Evolutionary conservation across 2,797 vertebrate species (phyloP).

Genomic region (Rhinogobio ventralis): DNA sequence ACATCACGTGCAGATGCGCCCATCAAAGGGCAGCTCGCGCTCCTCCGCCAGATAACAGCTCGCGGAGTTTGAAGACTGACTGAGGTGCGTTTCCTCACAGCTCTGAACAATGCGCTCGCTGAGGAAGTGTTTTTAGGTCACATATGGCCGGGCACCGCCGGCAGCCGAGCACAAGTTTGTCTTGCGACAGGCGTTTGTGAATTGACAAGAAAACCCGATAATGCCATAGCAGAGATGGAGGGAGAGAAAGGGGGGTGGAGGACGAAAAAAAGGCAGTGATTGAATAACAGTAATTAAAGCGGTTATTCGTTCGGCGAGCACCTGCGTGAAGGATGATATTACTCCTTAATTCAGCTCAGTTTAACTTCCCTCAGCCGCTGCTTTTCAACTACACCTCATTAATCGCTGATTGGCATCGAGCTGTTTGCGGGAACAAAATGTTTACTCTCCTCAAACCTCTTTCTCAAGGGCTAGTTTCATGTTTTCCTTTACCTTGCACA

Average conservation of each 20-base stretch:
- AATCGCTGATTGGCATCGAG: constrained; percentile 86
- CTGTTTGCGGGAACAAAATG: constrained; percentile 81
- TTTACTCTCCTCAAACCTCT: constrained; percentile 80
- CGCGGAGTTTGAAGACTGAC: constrained; percentile 84
- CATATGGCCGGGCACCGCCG: constrained; percentile 76
- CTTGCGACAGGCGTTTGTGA: constrained; percentile 89
- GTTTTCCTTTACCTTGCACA: constrained; percentile 48
- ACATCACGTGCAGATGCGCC: constrained; percentile 95
- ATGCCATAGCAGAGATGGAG: constrained; percentile 84
- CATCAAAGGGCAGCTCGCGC: constrained; percentile 88
- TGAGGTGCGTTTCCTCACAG: constrained; percentile 66
- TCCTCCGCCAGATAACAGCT: constrained; percentile 82
- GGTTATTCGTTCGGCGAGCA: constrained; percentile 98
- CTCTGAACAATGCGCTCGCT: constrained; percentile 34
- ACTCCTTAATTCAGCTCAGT: constrained; percentile 97
- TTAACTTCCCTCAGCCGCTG: constrained; percentile 90
- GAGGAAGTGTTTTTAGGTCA: constrained; percentile 80
- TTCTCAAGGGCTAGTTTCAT: constrained; percentile 66
- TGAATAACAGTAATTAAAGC: constrained; percentile 99
- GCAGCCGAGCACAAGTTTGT: constrained; percentile 83
- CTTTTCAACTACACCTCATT: constrained; percentile 84
- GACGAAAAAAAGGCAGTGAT: constrained; percentile 91
- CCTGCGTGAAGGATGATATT: constrained; percentile 98
- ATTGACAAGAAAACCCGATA: constrained; percentile 94
- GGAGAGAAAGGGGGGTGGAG: constrained; percentile 43